These are phyloP conservation scores for Ellobius talpinus DNA, from an alignment of 2,113 vertebrate genomes.

Conservation along the genomic window DNA sequence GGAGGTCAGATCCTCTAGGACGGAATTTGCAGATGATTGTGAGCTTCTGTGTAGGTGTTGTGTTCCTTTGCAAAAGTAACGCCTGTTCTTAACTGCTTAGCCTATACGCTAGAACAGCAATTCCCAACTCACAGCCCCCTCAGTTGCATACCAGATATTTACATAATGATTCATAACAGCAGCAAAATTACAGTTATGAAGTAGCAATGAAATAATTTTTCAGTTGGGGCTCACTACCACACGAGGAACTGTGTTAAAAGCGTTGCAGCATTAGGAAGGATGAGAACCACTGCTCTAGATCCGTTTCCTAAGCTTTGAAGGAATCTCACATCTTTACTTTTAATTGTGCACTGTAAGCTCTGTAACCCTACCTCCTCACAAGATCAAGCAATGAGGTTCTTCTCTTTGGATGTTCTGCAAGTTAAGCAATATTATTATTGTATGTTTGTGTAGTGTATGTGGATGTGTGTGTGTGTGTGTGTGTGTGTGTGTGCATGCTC, in stretches of 20 bases:
- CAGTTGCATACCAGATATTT: background rate
- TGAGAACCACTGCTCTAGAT: background rate
- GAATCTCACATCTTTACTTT: background rate
- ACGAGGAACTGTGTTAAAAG: background rate
- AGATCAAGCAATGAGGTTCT: background rate
- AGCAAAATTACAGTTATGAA: background rate
- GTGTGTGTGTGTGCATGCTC: background rate
- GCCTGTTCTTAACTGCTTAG: background rate
- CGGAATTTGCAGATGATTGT: background rate
- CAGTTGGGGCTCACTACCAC: background rate
- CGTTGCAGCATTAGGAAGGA: background rate
- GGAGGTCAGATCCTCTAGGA: background rate
- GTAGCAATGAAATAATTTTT: background rate
- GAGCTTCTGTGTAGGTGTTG: background rate
- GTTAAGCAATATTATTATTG: background rate
- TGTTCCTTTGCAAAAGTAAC: background rate
- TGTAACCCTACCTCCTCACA: background rate
- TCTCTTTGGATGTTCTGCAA: background rate
- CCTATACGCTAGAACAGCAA: background rate
- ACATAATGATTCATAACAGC: background rate
- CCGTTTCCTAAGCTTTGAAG: background rate
- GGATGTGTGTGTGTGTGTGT: background rate
- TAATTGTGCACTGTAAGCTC: background rate
- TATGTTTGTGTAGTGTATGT: background rate
- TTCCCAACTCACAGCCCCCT: no score